These are phyloP conservation scores for Rhynchophorus ferrugineus DNA, from an alignment of 1,140 invertebrate species.

Conservation along the genomic window DNA sequence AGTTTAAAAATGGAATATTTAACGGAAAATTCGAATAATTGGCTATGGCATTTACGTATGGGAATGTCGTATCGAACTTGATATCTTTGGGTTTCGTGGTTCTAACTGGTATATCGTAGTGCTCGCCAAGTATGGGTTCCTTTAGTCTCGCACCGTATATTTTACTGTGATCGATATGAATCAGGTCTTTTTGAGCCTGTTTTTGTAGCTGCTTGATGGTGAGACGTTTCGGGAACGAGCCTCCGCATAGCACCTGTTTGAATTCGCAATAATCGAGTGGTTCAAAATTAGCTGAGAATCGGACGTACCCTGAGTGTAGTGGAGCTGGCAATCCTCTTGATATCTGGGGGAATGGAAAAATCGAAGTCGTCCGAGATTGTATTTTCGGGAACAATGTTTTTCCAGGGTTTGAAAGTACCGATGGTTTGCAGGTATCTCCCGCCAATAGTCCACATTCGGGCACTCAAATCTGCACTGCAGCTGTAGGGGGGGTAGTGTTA, in stretches of 20 bases:
- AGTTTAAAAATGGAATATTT: neutral
- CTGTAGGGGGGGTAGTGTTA: too few relatives aligned
- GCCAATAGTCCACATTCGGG: conserved; percentile 58
- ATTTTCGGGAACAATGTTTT: conserved; percentile 38
- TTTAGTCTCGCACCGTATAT: conserved; percentile 37
- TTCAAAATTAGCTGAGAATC: neutral
- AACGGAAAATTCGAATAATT: neutral
- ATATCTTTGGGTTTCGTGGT: conserved; percentile 32
- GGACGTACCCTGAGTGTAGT: conserved; percentile 54
- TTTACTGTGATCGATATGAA: conserved; percentile 29
- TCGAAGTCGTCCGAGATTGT: conserved; percentile 28
- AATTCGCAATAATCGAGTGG: neutral
- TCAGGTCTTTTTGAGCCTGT: conserved; percentile 28
- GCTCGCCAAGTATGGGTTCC: conserved; percentile 35
- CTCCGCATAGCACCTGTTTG: conserved; percentile 32
- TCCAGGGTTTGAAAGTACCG: conserved; percentile 56
- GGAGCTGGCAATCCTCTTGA: conserved; percentile 55
- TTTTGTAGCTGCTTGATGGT: conserved; percentile 34
- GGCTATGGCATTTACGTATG: conserved; percentile 30
- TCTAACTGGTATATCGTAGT: conserved; percentile 32
- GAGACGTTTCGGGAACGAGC: conserved; percentile 27
- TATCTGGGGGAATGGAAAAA: conserved; percentile 54
- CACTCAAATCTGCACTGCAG: conserved; percentile 62
- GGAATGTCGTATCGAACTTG: conserved; percentile 35
- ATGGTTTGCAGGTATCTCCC: conserved; percentile 62